These are phyloP conservation scores for Thysanoteuthis rhombus DNA, from an alignment of 2,888 invertebrate genomes.

Conservation along the genomic window DNA sequence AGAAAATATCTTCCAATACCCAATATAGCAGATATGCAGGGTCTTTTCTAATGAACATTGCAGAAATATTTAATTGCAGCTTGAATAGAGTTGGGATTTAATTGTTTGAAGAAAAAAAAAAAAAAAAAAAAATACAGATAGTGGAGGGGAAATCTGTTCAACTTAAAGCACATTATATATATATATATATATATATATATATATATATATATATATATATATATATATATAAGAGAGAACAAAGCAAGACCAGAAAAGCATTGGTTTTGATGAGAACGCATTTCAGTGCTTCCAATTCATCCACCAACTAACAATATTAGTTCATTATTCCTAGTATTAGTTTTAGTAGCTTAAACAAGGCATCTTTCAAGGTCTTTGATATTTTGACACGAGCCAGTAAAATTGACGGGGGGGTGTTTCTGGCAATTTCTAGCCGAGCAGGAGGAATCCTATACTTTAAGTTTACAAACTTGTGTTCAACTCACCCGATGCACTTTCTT, in stretches of 20 bases:
- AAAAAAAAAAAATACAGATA: no score
- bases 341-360: background rate
- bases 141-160: no score
- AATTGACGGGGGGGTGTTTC: background rate
- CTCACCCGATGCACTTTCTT: constrained; percentile 12
- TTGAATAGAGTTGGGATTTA: background rate
- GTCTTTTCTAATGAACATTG: background rate
- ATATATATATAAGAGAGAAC: no score
- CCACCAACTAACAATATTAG: background rate
- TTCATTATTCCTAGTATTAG: background rate
- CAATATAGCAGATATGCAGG: background rate
- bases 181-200: no score
- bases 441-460: background rate
- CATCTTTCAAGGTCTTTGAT: background rate
- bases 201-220: no score
- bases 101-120: no score
- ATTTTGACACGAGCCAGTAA: background rate
- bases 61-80: background rate
- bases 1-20: background rate
- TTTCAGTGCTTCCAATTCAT: background rate
- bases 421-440: background rate
- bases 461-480: constrained; percentile 21
- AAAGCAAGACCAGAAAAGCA: background rate
- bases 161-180: no score
- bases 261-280: background rate